Percentiles rank a stretch among this genome's conserved stretches.
These are phyloP conservation scores for Myotis yumanensis DNA, from an alignment of 2,113 vertebrate species.

Conservation along the genomic window DNA sequence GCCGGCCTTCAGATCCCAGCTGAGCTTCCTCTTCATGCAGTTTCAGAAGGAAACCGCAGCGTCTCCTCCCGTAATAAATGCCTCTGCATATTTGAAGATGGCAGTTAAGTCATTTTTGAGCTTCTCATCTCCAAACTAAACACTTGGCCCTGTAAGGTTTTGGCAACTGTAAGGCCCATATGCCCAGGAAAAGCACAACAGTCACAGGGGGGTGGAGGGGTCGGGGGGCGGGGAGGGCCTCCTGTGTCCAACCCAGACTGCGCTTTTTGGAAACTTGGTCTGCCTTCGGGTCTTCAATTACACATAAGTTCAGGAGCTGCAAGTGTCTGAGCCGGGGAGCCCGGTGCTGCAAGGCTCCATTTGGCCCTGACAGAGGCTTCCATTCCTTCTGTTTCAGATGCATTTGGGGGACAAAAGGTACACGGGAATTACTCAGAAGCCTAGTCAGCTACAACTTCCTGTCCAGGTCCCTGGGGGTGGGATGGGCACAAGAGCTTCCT, in stretches of 20 bases:
- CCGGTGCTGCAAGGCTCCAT: not conserved
- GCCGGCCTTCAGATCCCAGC: not conserved
- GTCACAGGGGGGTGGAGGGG: not conserved
- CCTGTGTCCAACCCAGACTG: not conserved
- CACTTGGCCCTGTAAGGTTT: not conserved
- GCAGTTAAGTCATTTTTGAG: not conserved
- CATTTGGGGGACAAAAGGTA: not conserved
- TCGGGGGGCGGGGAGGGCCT: not conserved
- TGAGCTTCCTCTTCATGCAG: not conserved
- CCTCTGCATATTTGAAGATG: not conserved
- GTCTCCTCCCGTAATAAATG: not conserved
- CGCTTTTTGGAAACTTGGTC: not conserved
- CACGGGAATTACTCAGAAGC: not conserved
- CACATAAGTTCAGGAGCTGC: conserved; percentile 12
- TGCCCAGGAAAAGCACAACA: not conserved
- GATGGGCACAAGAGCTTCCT: not conserved
- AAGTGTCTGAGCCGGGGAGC: not conserved
- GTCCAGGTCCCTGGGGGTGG: not conserved
- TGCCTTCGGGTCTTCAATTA: not conserved
- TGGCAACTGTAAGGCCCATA: not conserved
- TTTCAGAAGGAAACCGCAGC: not conserved
- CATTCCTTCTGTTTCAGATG: not conserved
- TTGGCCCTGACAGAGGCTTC: not conserved
- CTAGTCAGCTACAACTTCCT: conserved; percentile 3
- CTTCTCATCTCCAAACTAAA: conserved; percentile 33